These are phyloP conservation scores for Monopterus albus DNA, from an alignment of 2,113 vertebrate genomes.

Conservation along the genomic window DNA sequence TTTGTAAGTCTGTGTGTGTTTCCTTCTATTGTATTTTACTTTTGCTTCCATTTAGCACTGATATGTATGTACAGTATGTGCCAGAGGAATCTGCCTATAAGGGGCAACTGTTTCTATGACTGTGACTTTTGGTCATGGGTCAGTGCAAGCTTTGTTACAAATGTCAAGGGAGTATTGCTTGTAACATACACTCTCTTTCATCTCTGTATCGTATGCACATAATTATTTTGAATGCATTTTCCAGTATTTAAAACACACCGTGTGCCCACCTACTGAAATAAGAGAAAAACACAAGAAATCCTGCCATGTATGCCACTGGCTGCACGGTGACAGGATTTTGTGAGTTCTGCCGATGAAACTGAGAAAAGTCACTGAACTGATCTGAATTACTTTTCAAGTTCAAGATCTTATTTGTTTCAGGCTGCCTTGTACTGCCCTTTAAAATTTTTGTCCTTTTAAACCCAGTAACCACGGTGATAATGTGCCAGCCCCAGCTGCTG, in stretches of 20 bases:
- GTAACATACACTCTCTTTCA: neutral
- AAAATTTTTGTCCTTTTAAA: too few species aligned
- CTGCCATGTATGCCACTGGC: too few species aligned
- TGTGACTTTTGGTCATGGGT: conserved; percentile 32
- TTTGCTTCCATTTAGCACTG: conserved; percentile 19
- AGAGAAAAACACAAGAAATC: too few species aligned
- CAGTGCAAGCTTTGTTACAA: conserved; percentile 4
- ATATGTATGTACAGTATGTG: conserved; percentile 22
- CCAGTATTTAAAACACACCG: neutral
- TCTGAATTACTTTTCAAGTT: too few species aligned
- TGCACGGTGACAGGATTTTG: too few species aligned
- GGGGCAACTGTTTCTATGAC: conserved; percentile 46
- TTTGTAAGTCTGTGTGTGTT: conserved; percentile 25
- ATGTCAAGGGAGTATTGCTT: conserved; percentile 15
- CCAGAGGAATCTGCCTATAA: conserved; percentile 12
- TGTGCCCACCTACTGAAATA: neutral
- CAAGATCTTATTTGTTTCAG: too few species aligned
- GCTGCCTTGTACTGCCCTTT: too few species aligned
- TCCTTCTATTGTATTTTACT: conserved; percentile 67
- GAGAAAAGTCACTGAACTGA: too few species aligned
- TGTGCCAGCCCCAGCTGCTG: too few species aligned
- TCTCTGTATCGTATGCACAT: conserved; percentile 13
- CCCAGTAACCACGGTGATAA: too few species aligned
- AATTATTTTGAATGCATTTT: neutral
- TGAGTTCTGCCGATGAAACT: too few species aligned